Base-by-base conservation (phyloP, 1,140 invertebrate species). In the Diachasma alloeum region DNA sequence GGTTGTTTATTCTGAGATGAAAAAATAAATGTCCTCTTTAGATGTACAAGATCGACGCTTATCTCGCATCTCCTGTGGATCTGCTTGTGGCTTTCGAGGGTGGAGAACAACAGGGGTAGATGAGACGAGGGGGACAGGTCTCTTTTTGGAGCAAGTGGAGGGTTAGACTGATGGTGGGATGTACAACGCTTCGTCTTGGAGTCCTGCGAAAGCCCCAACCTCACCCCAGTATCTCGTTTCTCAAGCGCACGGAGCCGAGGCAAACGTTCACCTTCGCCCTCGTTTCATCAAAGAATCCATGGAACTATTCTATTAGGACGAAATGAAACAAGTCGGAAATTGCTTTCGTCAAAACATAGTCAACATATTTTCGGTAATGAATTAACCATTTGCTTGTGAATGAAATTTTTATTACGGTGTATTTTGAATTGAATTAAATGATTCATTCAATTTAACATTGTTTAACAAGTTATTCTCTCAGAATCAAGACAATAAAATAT, bases 41-140 rank as follows among this genome's bases (percentile, higher is more conserved):
- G 69, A 68, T 48, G 36, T 53, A 75, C 70, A 76, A 70, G 74
- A 37, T 79, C 74, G 63, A 48, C 31, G 59, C 66, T 79, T 81
- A 81, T 79, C 76, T 24, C 6, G 72, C 75, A 81, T 79, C 76
- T 76, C 74, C 59, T 76, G 63, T 19, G 48, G 76, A 78, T 76
- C 53, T 53, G 39, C 72, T 78, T 71, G 74, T 36, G 76, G 73
- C 74, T 44, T 69, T 26, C 53, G 70, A 44, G 59, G 48, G 69
- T n/a, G 56, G 17, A 71, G 24, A 78, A 69, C 17, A 36, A 10
- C 10, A 31, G 48, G 3, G 37, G 48, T 6, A 31, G 53, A 36
- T 59, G 72, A 36, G 13, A 39, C 36, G 48, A n/a, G 44, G 53
- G 39, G 48, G 48, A 19, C 2, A 46, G 22, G 22, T 48, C 48